A percentile compares a stretch with the other conserved stretches of the same genome.
Conservation (phyloP, 2,797 vertebrate genomes). For the Loriculus beryllinus region DNA sequence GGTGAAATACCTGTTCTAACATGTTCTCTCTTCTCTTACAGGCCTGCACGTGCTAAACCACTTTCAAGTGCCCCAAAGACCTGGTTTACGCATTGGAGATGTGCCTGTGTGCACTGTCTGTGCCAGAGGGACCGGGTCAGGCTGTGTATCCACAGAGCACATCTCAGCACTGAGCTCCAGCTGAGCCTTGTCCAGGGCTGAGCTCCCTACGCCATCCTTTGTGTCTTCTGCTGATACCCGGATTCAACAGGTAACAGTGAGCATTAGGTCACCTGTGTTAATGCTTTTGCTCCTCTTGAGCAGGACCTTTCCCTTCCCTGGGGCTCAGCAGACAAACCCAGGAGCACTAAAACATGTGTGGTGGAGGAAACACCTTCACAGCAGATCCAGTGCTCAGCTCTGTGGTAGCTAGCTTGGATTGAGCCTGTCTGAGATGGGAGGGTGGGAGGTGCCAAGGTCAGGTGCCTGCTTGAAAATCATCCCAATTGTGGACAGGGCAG, state of each 20-base stretch:
- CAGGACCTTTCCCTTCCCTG: neutral
- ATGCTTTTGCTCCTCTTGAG: neutral
- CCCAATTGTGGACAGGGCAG: neutral
- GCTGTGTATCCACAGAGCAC: neutral
- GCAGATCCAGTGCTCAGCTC: neutral
- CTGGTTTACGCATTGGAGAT: neutral
- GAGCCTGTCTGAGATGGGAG: neutral
- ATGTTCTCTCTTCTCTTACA: neutral
- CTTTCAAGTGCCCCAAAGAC: neutral
- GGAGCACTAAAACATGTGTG: neutral
- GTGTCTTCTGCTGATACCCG: neutral
- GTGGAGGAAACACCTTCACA: neutral
- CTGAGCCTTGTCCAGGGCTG: neutral
- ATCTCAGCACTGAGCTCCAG: neutral
- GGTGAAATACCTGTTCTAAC: neutral
- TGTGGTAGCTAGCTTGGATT: neutral
- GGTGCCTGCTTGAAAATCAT: neutral
- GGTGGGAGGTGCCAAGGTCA: neutral
- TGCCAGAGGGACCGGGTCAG: neutral
- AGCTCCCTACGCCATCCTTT: neutral
- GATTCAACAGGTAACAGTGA: rapidly evolving
- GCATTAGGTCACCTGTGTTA: neutral
- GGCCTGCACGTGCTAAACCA: neutral
- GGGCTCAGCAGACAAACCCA: neutral
- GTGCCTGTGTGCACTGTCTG: neutral